These are phyloP conservation scores for Acanthis flammea DNA, from an alignment of 2,797 vertebrate genomes.

Conservation along the genomic window DNA sequence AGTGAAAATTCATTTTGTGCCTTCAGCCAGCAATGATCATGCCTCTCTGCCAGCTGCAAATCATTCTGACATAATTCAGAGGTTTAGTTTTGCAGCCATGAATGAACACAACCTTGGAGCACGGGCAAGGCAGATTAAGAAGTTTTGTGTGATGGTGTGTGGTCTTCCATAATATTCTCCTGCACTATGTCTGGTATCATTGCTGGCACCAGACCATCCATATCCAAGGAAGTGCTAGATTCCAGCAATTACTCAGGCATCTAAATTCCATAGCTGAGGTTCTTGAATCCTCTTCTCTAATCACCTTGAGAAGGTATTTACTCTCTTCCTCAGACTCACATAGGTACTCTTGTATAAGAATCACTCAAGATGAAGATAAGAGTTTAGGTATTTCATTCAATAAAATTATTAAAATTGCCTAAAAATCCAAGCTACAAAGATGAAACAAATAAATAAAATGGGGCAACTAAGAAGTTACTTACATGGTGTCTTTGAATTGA, in stretches of 20 bases:
- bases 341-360: neutral
- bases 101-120: neutral
- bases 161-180: neutral
- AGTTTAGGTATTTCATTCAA: neutral
- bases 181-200: neutral
- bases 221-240: neutral
- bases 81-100: neutral
- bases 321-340: neutral
- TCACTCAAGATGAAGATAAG: neutral
- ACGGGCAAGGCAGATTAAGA: neutral
- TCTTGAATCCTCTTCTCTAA: neutral
- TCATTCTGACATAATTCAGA: neutral
- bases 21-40: neutral
- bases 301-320: neutral
- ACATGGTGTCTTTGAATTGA: neutral
- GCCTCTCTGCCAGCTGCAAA: neutral
- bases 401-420: neutral
- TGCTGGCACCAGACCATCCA: neutral
- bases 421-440: neutral
- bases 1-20: neutral
- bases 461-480: neutral
- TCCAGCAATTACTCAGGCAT: neutral
- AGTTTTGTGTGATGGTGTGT: neutral
- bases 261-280: neutral
- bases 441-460: neutral